Evolutionary conservation across 2,113 vertebrate species (phyloP), one percentile per base, ranked within the genome.

Genomic region (Paralichthys olivaceus): DNA sequence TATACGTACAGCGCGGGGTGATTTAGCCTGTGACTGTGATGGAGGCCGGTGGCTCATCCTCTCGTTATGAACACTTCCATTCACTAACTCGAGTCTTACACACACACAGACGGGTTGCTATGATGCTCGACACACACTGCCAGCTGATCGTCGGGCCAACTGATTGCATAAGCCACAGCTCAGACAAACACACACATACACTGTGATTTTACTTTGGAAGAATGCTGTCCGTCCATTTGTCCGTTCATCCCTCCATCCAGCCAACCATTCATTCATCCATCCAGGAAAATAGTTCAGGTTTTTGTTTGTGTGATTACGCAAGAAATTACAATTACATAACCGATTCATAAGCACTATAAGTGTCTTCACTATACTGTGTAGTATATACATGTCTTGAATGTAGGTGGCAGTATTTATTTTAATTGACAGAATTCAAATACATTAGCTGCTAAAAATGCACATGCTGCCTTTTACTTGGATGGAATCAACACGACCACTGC

Each of bases 121-220:
- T 88, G 84, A 80, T 73, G 6, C 79, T 80, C 8, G 47, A 79
- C 61, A 84, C 81, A 87, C 83, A 81, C 51, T 64, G 78, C 81
- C 75, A 79, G 83, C 76, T 87, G 84, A 87, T 87, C 66, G 11
- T 37, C 69, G 69, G 62, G 60, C 77, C 69, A 63, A 72, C 59
- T 80, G 80, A 90, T 87, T 88, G 29, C 86, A 81, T 89, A 91
- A 91, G 54, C 77, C 80, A 81, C 55, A 71, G 65, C 81, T 86
- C 79, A 91, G 81, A 87, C 84, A 79, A 19, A 83, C 63, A 71
- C 69, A 80, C 47, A 65, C 64, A 47, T 29, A 77, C 22, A 65
- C 28, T 17, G 49, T 69, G 22, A 79, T 65, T 84, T 60, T 29
- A 59, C 60, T 53, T 63, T 81, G 29, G 45, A 34, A n/a, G n/a